Evolutionary conservation across 2,888 invertebrate genomes (phyloP), one percentile per base, ranked within the genome.

Genomic region (Tryphoninae sp.): DNA sequence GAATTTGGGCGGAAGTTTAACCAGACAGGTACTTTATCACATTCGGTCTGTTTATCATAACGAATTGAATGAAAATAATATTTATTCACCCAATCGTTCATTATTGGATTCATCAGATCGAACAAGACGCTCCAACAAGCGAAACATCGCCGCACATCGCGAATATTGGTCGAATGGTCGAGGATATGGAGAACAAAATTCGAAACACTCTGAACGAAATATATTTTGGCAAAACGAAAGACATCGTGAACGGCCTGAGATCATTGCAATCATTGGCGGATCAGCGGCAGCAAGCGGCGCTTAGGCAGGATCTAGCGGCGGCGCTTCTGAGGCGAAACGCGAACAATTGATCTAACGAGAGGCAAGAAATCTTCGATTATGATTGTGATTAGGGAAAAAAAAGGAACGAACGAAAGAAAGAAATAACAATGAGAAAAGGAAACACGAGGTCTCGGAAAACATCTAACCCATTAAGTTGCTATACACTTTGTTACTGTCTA

Each of bases 141-240:
- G 99, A 99, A 86, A 96, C 97, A 33, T 97, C 97, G 61, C 98
- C 99, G 0, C 99, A 99, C 92, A 98, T 99, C 90, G 98, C 97
- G 72, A 99, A 99, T 93, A 99, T 99, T 89, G 99, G 99, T 23
- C 95, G 96, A 89, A 97, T 99, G 97, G 98, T 99, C 0, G 99
- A 99, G 93, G 99, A 99, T 89, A 99, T 99, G 98, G 99, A 99
- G 92, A 99, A 99, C 92, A 99, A 99, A 94, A 99, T 99, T 91
- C 95, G 99, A 87, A 98, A 97, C 92, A 99, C 98, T 4, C 94
- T 99, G 88, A 99, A 99, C 91, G 98, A 99, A 92, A 99, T 99
- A 88, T 99, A 99, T 93, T 99, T 99, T 93, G 98, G 99, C 91
- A 99, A 99, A 93, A 99, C 99, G 72, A 98, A 97, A 93, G 98